These are phyloP conservation scores for Gila robusta DNA, from an alignment of 2,797 vertebrate genomes.

Conservation along the genomic window DNA sequence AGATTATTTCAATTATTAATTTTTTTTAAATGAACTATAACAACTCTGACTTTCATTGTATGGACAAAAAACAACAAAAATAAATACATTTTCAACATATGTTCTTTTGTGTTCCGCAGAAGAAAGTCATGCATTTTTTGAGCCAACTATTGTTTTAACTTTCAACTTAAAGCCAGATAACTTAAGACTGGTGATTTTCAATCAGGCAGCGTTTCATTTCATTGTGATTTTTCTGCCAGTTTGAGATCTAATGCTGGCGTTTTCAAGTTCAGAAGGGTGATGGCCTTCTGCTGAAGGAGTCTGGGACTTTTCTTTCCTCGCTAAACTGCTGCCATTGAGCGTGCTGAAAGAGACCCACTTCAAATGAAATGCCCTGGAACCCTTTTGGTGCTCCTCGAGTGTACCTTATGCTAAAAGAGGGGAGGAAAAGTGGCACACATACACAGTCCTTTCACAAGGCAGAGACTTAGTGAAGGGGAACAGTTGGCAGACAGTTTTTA, in stretches of 20 bases:
- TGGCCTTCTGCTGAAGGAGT: not conserved
- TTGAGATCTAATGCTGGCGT: not conserved
- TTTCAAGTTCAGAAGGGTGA: not conserved
- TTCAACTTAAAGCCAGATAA: not conserved
- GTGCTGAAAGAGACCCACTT: slow-evolving; percentile 78
- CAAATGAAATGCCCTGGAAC: slow-evolving; percentile 77
- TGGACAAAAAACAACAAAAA: not conserved
- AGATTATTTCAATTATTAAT: not conserved
- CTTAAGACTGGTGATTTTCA: not conserved
- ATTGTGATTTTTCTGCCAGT: not conserved
- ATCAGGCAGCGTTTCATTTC: not conserved
- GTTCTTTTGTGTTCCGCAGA: not conserved
- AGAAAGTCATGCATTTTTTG: not conserved
- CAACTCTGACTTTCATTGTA: not conserved
- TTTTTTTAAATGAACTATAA: not conserved
- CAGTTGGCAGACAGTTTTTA: slow-evolving; percentile 68
- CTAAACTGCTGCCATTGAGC: slow-evolving; percentile 56
- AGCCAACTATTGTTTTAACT: not conserved
- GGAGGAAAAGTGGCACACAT: slow-evolving; percentile 42
- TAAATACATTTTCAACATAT: not conserved
- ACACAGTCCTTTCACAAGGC: slow-evolving; percentile 62
- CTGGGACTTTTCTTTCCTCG: not conserved
- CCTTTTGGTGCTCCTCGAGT: slow-evolving; percentile 67
- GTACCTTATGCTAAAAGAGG: slow-evolving; percentile 60
- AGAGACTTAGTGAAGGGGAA: slow-evolving; percentile 64